Base-by-base conservation (phyloP, 2,888 invertebrate genomes). In the Nowickia ferox region DNA sequence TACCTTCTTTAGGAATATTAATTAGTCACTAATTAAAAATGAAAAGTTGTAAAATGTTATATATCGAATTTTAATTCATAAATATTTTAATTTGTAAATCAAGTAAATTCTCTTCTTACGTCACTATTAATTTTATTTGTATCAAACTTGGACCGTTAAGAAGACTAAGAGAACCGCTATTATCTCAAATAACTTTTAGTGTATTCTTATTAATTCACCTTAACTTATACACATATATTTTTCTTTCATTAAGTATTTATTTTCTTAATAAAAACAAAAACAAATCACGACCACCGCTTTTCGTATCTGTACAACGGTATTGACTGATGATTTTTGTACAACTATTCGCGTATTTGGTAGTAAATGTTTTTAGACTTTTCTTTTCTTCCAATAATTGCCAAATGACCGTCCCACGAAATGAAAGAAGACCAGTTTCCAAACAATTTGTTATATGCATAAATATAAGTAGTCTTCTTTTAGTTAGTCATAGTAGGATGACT, bases 281-380 rank as follows among this genome's bases (percentile, higher is more conserved):
- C 53, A 86, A 86, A 86, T 86, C 84, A 83, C 84, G 75, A 66
- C 65, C 42, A 59, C 84, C 75, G 83, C 79, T 80, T 61, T 65
- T 30, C 66, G 40, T 83, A 59, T 51, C 59, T 11, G 59, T 53
- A 61, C 76, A 76, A 86, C 86, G 75, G 30, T 76, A 71, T 86
- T 83, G 86, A 83, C 76, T 86, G 86, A 80, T 55, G 79, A 76
- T 84, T 75, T 66, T 65, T 65, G 53, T 55, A 9, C 66, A 79
- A 84, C 86, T 86, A 80, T 86, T 86, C 59, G 51, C 71, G 61
- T 76, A 30, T 79, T 86, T 66, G 79, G 22, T 76, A 86, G 76
- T 80, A 80, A 83, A 72, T 69, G 69, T 78, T 51, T 65, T 79
- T 75, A 53, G 77, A 86, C 79, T 76, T 72, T 53, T 69, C 71